Evolutionary conservation across 2,797 vertebrate genomes (phyloP), one percentile per base, ranked within the genome.

Genomic region (Menidia menidia): DNA sequence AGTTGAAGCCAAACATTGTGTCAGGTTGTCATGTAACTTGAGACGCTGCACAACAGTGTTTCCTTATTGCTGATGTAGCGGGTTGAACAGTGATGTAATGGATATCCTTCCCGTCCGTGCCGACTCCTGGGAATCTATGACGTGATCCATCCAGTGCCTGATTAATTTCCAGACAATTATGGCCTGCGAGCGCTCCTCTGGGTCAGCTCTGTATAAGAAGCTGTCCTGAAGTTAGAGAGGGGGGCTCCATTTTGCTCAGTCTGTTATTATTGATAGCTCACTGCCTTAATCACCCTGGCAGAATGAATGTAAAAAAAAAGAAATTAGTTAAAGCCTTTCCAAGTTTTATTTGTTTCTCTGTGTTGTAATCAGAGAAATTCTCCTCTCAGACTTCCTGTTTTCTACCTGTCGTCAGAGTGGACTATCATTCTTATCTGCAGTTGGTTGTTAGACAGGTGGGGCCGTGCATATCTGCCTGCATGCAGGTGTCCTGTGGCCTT

Each of bases 401-500:
- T 64, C 15, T 59, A 64, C 45, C 14, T 72, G 53, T 50, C 73
- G 44, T 64, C 48, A 35, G 18, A 51, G 43, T 57, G 41, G 41
- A 57, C 33, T n/a, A 19, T 58, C 47, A 15, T 43, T 72, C 50
- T 78, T 69, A 61, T 83, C 70, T 67, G 70, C 73, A 60, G 61
- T 2, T 45, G 51, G 50, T 51, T 31, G 68, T 73, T 67, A 15
- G 56, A 71, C 64, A 77, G 73, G 64, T 31, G 42, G 42, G 70
- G 19, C n/a, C 35, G 60, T 62, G 30, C 42, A 30, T 31, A 19
- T 67, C 68, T 79, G 64, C 48, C 52, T 72, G 64, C 70, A 60
- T 70, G 73, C 15, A 0, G 86, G 90, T 54, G 30, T 93, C 86
- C 44, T 75, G 53, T 93, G 71, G 61, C 91, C 61, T 75, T 94